Conservation (phyloP, 2,797 vertebrate species). For the Oreortyx pictus region DNA sequence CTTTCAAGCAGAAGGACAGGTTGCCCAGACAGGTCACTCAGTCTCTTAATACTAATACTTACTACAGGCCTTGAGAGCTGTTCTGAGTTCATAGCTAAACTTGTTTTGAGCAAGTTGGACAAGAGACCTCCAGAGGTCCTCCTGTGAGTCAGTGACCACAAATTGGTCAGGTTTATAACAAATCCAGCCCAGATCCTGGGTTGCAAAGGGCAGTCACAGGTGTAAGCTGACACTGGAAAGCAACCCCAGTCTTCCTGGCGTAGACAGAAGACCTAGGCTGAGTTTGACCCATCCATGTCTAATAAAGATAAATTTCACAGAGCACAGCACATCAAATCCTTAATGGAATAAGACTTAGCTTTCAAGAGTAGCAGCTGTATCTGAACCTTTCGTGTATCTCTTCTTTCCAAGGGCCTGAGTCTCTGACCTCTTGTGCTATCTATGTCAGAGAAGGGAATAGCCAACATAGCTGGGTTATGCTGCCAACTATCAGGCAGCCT, state of each 20-base stretch:
- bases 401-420: not conserved
- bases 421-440: not conserved
- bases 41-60: not conserved
- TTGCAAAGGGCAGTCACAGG: not conserved
- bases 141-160: not conserved
- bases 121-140: not conserved
- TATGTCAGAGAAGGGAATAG: conserved; percentile 21
- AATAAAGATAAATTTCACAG: not conserved
- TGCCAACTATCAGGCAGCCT: conserved; percentile 45
- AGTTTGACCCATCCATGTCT: not conserved
- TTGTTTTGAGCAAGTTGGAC: not conserved
- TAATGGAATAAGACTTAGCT: not conserved
- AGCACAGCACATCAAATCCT: rapidly evolving
- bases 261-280: not conserved
- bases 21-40: not conserved
- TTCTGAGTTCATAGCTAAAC: not conserved
- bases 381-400: not conserved
- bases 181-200: not conserved
- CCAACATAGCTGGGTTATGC: not conserved
- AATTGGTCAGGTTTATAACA: not conserved
- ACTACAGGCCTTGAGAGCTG: not conserved
- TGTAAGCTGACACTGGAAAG: not conserved
- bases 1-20: not conserved
- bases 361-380: not conserved
- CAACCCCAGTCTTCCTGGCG: not conserved